Evolutionary conservation across 2,797 vertebrate genomes (phyloP), one percentile per base, ranked within the genome.

Genomic region (Triplophysa bombifrons): DNA sequence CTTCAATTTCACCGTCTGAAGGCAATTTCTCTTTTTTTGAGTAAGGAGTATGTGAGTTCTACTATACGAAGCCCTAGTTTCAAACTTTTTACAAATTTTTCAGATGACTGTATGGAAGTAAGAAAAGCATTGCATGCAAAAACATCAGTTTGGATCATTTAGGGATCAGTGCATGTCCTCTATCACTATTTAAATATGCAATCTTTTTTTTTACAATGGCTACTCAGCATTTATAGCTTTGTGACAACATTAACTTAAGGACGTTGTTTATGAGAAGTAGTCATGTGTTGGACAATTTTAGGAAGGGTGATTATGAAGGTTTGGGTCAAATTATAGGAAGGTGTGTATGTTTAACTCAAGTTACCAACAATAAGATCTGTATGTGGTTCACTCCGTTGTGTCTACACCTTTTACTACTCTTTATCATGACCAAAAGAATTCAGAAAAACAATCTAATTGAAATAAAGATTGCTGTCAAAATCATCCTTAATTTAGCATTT

Each of bases 1-100:
- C 16, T 53, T 38, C 27, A 60, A 44, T 81, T 55, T 48, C 46
- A 74, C 68, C 65, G 58, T 76, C 67, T 58, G 8, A 7, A 66
- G 58, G 34, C 48, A 48, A 65, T 41, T 30, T 61, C 71, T 34
- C 13, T n/a, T 60, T 63, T 34, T 14, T 34, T 63, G 27, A 63
- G 30, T 38, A 19, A 30, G 20, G 20, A 56, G 16, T n/a, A 19
- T 55, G 55, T 20, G 11, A 27, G 25, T 30, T 61, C 19, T 55
- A 2, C 53, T 55, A 2, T 6, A 61, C 34, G 60, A 17, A 16
- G 34, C 3, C 63, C 34, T 65, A 63, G 60, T 63, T 63, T 30
- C 27, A 17, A 10, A 34, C 25, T 61, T 61, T 6, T 61, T 30
- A 30, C 22, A 16, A 16, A 30, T 25, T 25, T 61, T 27, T 1